phyloP scores from a whole-genome alignment of 2,797 vertebrate genomes.

The Myotis myotis region DNA sequence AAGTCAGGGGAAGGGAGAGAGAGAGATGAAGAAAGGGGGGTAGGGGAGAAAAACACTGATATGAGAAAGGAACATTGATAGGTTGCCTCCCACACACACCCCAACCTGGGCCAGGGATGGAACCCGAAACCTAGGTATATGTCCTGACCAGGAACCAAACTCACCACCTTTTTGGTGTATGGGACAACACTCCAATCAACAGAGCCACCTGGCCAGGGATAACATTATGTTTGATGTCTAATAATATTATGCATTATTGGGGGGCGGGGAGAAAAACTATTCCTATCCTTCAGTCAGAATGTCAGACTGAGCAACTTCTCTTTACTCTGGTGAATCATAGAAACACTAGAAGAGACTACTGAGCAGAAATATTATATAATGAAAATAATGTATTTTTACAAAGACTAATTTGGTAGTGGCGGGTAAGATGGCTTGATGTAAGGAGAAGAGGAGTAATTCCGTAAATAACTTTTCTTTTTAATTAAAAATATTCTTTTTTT shows the following conservation, averaged over 20 bases:
- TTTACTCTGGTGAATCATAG: neutral
- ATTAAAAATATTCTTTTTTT: neutral
- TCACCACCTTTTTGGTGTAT: too few species aligned
- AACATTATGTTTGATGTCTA: neutral
- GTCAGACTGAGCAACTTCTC: neutral
- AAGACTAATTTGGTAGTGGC: neutral
- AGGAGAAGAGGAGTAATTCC: neutral
- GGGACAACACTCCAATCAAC: too few species aligned
- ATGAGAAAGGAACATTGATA: too few species aligned
- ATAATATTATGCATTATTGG: neutral
- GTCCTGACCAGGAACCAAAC: too few species aligned
- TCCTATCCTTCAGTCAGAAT: neutral
- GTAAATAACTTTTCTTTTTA: conserved; percentile 17
- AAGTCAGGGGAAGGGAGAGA: too few species aligned
- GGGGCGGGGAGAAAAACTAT: neutral
- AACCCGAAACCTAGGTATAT: too few species aligned
- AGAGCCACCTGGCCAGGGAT: neutral
- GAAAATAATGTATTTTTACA: neutral
- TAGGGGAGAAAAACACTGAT: too few species aligned
- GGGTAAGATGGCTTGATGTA: neutral
- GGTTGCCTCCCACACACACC: too few species aligned
- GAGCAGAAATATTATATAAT: neutral
- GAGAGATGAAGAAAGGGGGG: too few species aligned
- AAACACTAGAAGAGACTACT: neutral
- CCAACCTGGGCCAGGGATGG: too few species aligned